A percentile compares a stretch with the other conserved stretches of the same genome.
These are phyloP conservation scores for Equus quagga DNA, from an alignment of 2,113 vertebrate genomes.

Conservation along the genomic window DNA sequence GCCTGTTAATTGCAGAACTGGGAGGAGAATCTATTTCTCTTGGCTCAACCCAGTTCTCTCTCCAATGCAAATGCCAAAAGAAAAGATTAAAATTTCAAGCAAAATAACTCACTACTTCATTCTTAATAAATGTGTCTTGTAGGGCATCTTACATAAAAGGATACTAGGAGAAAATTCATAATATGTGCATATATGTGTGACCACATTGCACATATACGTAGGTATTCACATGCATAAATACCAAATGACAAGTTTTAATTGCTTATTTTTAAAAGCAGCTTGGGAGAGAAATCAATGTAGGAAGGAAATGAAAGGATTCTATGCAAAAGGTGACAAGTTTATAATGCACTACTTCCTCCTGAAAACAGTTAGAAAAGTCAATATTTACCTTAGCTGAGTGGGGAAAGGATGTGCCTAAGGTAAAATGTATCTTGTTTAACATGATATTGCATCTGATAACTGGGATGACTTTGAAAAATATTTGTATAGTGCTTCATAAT, in stretches of 20 bases:
- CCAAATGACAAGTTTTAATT: slow-evolving; percentile 18
- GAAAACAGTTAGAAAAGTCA: slow-evolving; percentile 78
- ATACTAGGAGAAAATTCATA: not conserved
- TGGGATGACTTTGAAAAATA: slow-evolving; percentile 42
- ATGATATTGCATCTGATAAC: slow-evolving; percentile 28
- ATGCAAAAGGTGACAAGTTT: slow-evolving; percentile 60
- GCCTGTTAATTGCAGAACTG: not conserved
- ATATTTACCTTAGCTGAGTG: slow-evolving; percentile 83
- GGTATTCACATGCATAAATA: not conserved
- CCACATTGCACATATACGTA: not conserved
- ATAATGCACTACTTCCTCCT: slow-evolving; percentile 80
- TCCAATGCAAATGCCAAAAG: not conserved
- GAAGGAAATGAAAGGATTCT: slow-evolving; percentile 63
- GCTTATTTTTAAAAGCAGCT: slow-evolving; percentile 23
- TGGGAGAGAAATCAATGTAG: not conserved
- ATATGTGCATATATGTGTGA: not conserved
- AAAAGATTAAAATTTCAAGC: not conserved
- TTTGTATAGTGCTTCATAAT: not conserved
- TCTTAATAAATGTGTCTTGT: not conserved
- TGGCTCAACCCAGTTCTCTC: not conserved
- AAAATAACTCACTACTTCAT: slow-evolving; percentile 13
- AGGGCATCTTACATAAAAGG: not conserved
- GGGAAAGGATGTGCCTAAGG: slow-evolving; percentile 74
- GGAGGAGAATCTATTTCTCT: not conserved
- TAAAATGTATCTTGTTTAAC: slow-evolving; percentile 77